These are phyloP conservation scores for Drosophila borealis DNA, from an alignment of 2,888 invertebrate species.

Conservation along the genomic window DNA sequence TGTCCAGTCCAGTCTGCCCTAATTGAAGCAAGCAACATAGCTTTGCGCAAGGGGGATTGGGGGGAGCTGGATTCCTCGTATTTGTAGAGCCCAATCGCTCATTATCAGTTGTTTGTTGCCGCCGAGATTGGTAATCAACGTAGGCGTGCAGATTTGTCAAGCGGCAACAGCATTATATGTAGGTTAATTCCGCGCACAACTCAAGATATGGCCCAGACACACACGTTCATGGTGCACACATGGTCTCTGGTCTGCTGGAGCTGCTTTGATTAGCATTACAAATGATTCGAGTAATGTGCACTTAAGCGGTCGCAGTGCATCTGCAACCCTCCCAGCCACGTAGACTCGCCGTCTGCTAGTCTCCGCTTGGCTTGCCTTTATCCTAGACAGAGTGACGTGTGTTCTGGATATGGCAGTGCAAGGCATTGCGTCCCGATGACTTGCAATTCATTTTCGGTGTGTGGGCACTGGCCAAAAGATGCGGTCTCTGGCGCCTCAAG, in stretches of 20 bases:
- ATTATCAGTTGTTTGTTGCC: constrained; percentile 80
- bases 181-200: constrained; percentile 79
- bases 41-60: too few relatives aligned
- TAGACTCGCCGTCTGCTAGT: constrained; percentile 27
- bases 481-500: constrained; percentile 34
- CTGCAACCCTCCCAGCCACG: constrained; percentile 26
- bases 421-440: constrained; percentile 65
- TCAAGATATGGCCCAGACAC: constrained; percentile 67
- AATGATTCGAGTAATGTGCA: constrained; percentile 79
- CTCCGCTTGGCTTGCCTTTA: constrained; percentile 48
- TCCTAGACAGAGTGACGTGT: constrained; percentile 81
- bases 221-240: constrained; percentile 20
- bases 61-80: constrained; percentile 32
- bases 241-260: constrained; percentile 29
- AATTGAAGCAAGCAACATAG: constrained; percentile 62
- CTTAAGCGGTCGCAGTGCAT: constrained; percentile 74
- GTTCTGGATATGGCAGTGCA: constrained; percentile 73
- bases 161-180: constrained; percentile 67
- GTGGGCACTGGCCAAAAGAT: constrained; percentile 62
- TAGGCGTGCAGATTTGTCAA: constrained; percentile 79
- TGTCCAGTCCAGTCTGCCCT: constrained; percentile 58
- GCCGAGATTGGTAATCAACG: constrained; percentile 75
- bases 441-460: constrained; percentile 79
- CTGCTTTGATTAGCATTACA: constrained; percentile 79
- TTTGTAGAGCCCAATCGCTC: constrained; percentile 74